Percentiles rank a stretch among this genome's conserved stretches.
Conservation (phyloP, 2,113 vertebrate genomes). For the Percina caprodes region DNA sequence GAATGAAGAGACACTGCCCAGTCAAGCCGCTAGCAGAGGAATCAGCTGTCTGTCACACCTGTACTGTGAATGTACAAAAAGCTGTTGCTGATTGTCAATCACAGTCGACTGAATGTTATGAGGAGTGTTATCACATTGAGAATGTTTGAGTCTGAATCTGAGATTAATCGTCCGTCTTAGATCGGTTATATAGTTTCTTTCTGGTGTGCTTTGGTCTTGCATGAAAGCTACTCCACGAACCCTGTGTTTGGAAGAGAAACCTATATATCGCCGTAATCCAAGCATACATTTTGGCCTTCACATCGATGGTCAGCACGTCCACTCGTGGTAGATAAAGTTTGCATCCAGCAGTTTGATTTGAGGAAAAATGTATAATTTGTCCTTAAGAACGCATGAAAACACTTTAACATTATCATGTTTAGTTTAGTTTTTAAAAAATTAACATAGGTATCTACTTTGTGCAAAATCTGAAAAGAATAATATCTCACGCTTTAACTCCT, state of each 20-base stretch:
- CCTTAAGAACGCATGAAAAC: neutral
- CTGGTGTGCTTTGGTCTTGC: neutral
- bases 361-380: neutral
- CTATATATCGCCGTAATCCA: neutral
- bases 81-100: conserved; percentile 19
- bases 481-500: neutral
- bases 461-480: neutral
- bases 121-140: conserved; percentile 30
- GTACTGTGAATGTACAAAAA: conserved; percentile 55
- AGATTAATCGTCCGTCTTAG: neutral
- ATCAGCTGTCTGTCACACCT: conserved; percentile 1
- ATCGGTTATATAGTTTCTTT: neutral
- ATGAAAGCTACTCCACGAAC: rapidly evolving
- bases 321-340: neutral
- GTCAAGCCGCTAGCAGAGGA: conserved; percentile 3
- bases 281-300: neutral
- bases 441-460: neutral
- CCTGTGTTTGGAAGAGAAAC: neutral
- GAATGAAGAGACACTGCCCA: conserved; percentile 12
- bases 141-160: conserved; percentile 19
- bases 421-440: neutral
- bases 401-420: neutral
- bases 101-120: conserved; percentile 14
- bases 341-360: neutral
- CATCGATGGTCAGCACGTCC: neutral